Conservation (phyloP, 2,888 invertebrate species). For the Agrotis clavis region DNA sequence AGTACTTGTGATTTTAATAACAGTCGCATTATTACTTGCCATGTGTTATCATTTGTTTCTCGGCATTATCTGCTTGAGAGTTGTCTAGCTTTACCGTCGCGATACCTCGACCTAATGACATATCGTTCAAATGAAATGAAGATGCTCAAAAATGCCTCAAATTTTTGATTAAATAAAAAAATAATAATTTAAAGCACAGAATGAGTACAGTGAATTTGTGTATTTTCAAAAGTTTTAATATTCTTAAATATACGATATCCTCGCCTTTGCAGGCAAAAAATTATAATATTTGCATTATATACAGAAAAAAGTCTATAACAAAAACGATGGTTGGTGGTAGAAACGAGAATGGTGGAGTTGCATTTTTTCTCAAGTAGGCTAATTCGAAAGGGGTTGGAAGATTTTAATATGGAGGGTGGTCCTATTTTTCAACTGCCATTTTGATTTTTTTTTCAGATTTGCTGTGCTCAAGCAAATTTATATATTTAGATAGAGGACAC, state of each 20-base stretch:
- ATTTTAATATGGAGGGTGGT: too few species aligned
- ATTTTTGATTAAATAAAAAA: background rate
- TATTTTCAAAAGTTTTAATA: too few species aligned
- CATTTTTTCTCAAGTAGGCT: background rate
- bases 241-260: too few species aligned
- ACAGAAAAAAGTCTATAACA: too few species aligned
- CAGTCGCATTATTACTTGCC: background rate
- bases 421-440: too few species aligned
- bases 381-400: too few species aligned
- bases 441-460: too few species aligned
- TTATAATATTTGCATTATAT: too few species aligned
- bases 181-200: background rate
- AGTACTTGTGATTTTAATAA: slow-evolving; percentile 2
- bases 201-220: background rate
- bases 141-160: background rate
- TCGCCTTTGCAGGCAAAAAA: too few species aligned
- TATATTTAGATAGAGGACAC: too few species aligned
- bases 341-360: background rate
- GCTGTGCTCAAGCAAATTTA: too few species aligned
- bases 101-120: slow-evolving; percentile 1
- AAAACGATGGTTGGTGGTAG: background rate
- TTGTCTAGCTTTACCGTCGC: background rate
- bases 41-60: background rate
- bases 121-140: background rate
- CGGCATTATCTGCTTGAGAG: slow-evolving; percentile 7